Percentiles rank a stretch among this genome's conserved stretches.
Conservation (phyloP, 2,797 vertebrate genomes). For the Tokudaia tokunoshimensis region DNA sequence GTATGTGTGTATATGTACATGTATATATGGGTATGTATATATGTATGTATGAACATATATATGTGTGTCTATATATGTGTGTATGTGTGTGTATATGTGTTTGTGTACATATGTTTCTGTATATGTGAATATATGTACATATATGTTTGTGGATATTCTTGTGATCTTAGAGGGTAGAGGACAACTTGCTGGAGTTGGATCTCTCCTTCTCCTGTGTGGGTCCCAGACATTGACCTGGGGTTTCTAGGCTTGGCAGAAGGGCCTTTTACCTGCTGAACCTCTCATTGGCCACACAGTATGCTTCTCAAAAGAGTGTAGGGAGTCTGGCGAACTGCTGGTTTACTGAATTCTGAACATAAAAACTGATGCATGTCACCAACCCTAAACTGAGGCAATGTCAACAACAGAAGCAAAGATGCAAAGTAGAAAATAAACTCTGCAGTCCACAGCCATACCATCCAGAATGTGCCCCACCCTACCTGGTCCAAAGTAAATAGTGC, state of each 20-base stretch:
- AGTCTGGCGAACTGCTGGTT: neutral
- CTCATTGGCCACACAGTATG: neutral
- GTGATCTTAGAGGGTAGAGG: neutral
- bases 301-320: neutral
- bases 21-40: neutral
- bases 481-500: neutral
- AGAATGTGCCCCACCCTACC: no score
- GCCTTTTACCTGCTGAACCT: neutral
- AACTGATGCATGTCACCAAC: neutral
- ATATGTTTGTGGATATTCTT: neutral
- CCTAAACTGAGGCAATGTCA: neutral
- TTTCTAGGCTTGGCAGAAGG: neutral
- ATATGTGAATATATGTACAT: neutral
- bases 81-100: neutral
- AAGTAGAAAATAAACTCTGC: neutral
- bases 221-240: neutral
- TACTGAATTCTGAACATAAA: constrained; percentile 25
- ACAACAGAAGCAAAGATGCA: neutral
- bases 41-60: neutral
- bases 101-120: fast-evolving
- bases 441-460: neutral
- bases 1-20: neutral
- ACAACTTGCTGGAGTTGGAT: neutral
- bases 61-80: neutral
- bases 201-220: neutral